Evolutionary conservation across 2,888 invertebrate genomes (phyloP).

Genomic region (Apocheima hispidaria): DNA sequence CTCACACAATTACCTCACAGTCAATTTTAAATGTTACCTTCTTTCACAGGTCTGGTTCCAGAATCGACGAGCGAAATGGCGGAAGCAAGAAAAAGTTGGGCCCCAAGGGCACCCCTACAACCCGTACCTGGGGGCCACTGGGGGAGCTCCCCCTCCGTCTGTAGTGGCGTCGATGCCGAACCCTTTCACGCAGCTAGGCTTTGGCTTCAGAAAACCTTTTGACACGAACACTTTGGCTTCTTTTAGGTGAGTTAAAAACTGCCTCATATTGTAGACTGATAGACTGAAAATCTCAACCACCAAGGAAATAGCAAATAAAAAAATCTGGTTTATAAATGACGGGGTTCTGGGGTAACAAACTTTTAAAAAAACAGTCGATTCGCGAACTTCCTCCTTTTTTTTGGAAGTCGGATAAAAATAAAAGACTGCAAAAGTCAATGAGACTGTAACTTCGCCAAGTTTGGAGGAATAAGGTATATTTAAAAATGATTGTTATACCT

Average conservation of each 20-base stretch:
- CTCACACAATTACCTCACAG: too few species aligned
- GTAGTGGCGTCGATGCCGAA: conserved; percentile 92
- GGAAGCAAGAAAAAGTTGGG: conserved; percentile 97
- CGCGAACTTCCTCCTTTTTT: too few species aligned
- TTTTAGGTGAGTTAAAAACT: conserved; percentile 86
- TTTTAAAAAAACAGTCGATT: too few species aligned
- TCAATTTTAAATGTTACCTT: conserved; percentile 28
- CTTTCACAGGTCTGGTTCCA: conserved; percentile 96
- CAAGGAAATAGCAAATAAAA: too few species aligned
- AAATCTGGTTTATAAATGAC: too few species aligned
- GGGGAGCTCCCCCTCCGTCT: conserved; percentile 88
- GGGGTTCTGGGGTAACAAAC: too few species aligned
- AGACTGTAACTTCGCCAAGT: too few species aligned
- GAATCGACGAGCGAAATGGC: conserved; percentile 96
- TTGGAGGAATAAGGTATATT: background rate
- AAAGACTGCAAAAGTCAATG: too few species aligned
- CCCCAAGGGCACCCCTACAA: conserved; percentile 96
- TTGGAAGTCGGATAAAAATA: too few species aligned
- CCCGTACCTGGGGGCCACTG: conserved; percentile 90
- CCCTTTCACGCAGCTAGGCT: conserved; percentile 92
- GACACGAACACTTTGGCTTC: conserved; percentile 89
- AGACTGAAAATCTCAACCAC: too few species aligned
- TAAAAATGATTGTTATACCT: too few species aligned
- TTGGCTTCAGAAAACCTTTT: conserved; percentile 91
- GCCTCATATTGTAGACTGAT: background rate